Conservation (phyloP, 2,797 vertebrate species). For the Apogon talboti region DNA sequence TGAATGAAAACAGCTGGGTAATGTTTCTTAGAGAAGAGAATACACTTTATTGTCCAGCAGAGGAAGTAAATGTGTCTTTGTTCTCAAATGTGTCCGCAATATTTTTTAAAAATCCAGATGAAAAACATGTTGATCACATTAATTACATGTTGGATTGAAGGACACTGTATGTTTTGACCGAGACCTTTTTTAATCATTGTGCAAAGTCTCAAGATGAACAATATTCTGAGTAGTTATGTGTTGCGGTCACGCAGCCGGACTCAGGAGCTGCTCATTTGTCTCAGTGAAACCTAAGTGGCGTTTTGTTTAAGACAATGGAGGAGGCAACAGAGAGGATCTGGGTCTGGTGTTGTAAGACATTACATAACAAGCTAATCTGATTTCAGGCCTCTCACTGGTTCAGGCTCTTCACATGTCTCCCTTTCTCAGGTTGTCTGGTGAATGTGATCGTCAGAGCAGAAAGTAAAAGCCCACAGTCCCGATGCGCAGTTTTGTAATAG, state of each 20-base stretch:
- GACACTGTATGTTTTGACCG: too few relatives aligned
- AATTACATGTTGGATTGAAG: too few relatives aligned
- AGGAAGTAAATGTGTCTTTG: too few relatives aligned
- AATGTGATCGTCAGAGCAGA: conserved; percentile 17
- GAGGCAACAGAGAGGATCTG: conserved; percentile 40
- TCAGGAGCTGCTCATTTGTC: conserved; percentile 7
- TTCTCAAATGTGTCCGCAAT: too few relatives aligned
- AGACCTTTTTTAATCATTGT: too few relatives aligned
- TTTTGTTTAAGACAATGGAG: conserved; percentile 29
- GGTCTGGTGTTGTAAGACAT: conserved; percentile 57
- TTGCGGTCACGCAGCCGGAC: neutral
- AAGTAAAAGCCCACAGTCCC: conserved; percentile 1
- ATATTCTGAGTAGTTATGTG: neutral
- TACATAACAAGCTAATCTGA: conserved; percentile 73
- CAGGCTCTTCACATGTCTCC: conserved; percentile 39
- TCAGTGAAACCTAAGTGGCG: conserved; percentile 20
- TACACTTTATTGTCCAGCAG: too few relatives aligned
- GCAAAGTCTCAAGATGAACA: too few relatives aligned
- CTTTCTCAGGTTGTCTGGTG: conserved; percentile 35
- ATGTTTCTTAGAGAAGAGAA: too few relatives aligned
- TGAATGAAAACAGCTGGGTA: too few relatives aligned
- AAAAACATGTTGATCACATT: too few relatives aligned
- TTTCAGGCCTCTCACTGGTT: conserved; percentile 56
- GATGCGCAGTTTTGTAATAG: conserved; percentile 10
- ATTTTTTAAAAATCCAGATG: too few relatives aligned